phyloP scores from a whole-genome alignment of 1,140 invertebrate species.

The Dysdera silvatica region DNA sequence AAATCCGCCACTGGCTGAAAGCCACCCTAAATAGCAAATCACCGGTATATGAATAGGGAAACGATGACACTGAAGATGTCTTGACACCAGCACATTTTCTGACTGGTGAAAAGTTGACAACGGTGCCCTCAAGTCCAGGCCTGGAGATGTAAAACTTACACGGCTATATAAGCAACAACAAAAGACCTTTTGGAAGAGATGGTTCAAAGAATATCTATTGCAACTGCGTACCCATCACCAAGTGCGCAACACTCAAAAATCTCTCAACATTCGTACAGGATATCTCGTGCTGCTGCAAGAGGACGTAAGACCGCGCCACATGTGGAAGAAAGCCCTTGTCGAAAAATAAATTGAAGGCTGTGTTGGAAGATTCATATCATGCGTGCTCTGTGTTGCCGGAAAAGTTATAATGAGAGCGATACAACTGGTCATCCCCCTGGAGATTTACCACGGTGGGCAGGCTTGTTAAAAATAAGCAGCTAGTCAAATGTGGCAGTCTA shows the following conservation, averaged over 20 bases:
- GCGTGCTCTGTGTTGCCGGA: not conserved
- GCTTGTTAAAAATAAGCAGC: no score
- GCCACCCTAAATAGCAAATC: not conserved
- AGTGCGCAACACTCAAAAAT: not conserved
- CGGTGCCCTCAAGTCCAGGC: not conserved
- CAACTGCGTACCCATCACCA: not conserved
- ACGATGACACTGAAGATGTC: not conserved
- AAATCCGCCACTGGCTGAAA: no score
- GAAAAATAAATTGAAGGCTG: not conserved
- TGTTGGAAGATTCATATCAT: not conserved
- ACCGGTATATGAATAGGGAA: not conserved
- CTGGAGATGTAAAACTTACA: no score
- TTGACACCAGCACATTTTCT: conserved; percentile 3
- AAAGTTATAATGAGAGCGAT: not conserved
- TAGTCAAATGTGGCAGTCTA: no score
- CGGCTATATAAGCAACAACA: no score
- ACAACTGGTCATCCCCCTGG: not conserved
- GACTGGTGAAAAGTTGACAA: not conserved
- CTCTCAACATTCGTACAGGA: not conserved
- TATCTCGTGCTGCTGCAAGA: conserved; percentile 4
- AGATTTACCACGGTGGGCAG: conserved; percentile 5
- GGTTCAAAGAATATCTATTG: not conserved
- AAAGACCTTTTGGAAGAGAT: no score
- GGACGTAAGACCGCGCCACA: not conserved
- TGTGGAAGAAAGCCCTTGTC: not conserved